Evolutionary conservation across 2,797 vertebrate species (phyloP).

Genomic region (Sebastes kiyomatsui): DNA sequence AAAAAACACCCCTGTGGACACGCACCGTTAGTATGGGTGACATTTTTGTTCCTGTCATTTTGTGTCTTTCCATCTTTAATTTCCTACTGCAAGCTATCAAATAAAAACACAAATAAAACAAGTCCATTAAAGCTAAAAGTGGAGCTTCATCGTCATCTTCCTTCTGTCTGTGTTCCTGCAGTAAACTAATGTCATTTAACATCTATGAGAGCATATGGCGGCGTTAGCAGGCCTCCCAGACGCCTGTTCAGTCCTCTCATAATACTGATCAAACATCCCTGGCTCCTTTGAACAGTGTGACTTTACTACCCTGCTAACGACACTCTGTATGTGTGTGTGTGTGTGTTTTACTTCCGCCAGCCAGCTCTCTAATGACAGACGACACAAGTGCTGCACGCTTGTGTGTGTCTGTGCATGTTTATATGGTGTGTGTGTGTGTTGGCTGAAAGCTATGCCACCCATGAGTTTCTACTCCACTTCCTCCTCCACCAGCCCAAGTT

Average conservation of each 20-base stretch:
- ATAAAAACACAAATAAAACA: conserved; percentile 28
- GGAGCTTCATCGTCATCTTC: conserved; percentile 31
- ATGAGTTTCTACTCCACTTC: conserved; percentile 58
- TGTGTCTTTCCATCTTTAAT: conserved; percentile 10
- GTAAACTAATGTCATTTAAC: conserved; percentile 54
- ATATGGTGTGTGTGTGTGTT: conserved; percentile 37
- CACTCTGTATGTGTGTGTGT: conserved; percentile 33
- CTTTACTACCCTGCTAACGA: conserved; percentile 74
- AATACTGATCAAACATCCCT: conserved; percentile 73
- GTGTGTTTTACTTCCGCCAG: conserved; percentile 64
- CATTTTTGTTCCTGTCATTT: not conserved
- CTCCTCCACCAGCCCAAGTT: conserved; percentile 38
- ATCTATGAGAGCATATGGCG: conserved; percentile 40
- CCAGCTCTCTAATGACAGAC: conserved; percentile 75
- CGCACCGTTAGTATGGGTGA: not conserved
- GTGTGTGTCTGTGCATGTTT: conserved; percentile 30
- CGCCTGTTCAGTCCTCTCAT: conserved; percentile 55
- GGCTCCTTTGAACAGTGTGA: conserved; percentile 78
- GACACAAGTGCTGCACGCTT: conserved; percentile 27
- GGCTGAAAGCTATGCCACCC: conserved; percentile 72
- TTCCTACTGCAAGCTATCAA: not conserved
- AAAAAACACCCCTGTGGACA: too few relatives aligned
- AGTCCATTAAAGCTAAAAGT: conserved; percentile 42
- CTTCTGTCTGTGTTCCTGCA: conserved; percentile 29
- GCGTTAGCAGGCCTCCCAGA: conserved; percentile 59